Evolutionary conservation across 2,797 vertebrate species (phyloP).

Genomic region (Glyptemys insculpta): DNA sequence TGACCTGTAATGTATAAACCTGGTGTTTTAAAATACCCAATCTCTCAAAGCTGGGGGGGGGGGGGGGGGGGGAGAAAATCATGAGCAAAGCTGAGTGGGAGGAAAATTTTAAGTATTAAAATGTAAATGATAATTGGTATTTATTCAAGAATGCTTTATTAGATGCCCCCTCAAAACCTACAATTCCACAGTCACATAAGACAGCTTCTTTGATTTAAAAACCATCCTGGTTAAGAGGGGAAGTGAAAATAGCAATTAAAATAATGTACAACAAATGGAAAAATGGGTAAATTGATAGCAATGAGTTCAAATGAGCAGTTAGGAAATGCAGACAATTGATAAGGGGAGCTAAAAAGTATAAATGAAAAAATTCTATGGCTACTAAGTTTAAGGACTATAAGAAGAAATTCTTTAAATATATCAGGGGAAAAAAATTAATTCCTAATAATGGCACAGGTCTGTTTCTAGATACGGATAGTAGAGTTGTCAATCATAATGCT

Average conservation of each 20-base stretch:
- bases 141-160: neutral
- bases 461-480: neutral
- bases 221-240: neutral
- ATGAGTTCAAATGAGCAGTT: neutral
- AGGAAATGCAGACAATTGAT: neutral
- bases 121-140: neutral
- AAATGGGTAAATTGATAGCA: neutral
- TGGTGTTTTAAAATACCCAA: neutral
- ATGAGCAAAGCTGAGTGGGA: neutral
- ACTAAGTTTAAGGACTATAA: neutral
- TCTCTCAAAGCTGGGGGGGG: neutral
- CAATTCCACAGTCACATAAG: neutral
- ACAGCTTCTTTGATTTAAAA: neutral
- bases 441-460: no score
- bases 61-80: neutral
- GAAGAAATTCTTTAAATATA: neutral
- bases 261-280: neutral
- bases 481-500: neutral
- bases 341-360: neutral
- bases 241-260: neutral
- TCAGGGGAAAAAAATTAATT: no score
- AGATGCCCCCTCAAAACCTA: neutral
- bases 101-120: neutral
- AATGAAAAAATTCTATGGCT: neutral
- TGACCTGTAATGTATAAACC: neutral